phyloP scores from a whole-genome alignment of 2,113 vertebrate species.

The Laticauda colubrina region DNA sequence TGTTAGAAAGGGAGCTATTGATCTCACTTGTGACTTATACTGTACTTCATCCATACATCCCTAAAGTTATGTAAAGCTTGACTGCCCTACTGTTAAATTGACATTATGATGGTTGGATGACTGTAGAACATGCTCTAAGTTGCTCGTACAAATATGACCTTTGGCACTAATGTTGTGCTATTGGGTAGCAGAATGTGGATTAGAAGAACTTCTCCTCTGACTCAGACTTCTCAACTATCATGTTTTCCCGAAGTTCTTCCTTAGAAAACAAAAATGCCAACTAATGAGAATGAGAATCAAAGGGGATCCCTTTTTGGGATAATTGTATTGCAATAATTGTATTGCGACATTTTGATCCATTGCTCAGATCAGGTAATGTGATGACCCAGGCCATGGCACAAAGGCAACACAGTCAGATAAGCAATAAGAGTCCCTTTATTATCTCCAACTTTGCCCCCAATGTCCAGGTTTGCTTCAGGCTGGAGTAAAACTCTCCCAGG shows the following conservation, averaged over 20 bases:
- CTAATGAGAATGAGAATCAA: background rate
- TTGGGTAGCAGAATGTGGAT: background rate
- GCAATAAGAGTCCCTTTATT: too few relatives aligned
- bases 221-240: background rate
- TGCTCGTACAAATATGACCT: background rate
- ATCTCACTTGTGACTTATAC: background rate
- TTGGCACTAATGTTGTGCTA: background rate
- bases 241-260: background rate
- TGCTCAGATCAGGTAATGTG: background rate
- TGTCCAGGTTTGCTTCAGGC: too few relatives aligned
- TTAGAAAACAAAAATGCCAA: background rate
- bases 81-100: background rate
- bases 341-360: background rate
- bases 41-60: background rate
- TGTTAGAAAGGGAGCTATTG: background rate
- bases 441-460: too few relatives aligned
- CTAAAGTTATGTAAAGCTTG: background rate
- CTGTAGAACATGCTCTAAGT: background rate
- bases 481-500: too few relatives aligned
- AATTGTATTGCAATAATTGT: too few relatives aligned
- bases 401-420: too few relatives aligned
- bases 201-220: background rate
- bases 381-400: too few relatives aligned
- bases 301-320: too few relatives aligned
- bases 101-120: background rate